These are phyloP conservation scores for Diorhabda sublineata DNA, from an alignment of 1,140 invertebrate species.

Conservation along the genomic window DNA sequence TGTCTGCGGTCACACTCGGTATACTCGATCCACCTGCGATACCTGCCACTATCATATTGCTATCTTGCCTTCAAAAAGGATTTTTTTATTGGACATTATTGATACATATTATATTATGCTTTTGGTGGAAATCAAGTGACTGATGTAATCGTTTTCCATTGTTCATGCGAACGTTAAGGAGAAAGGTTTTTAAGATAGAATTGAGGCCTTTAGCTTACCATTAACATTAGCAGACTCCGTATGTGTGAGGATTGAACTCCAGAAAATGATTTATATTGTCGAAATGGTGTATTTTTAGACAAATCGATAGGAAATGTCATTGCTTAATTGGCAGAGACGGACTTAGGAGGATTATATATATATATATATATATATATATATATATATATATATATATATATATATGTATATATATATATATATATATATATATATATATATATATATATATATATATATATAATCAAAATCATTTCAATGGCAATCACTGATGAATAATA, in stretches of 20 bases:
- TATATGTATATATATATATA: too few species aligned
- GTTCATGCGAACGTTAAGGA: neutral
- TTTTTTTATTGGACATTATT: neutral
- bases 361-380: too few species aligned
- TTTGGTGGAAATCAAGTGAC: neutral
- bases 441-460: too few species aligned
- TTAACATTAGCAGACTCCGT: neutral
- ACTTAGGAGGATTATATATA: neutral
- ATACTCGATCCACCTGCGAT: neutral
- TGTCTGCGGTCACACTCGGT: neutral
- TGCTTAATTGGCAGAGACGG: neutral
- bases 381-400: too few species aligned
- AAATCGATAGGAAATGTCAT: neutral
- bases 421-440: too few species aligned
- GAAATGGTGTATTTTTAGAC: neutral
- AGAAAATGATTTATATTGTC: neutral
- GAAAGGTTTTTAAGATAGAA: neutral
- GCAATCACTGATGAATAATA: too few species aligned
- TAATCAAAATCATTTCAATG: too few species aligned
- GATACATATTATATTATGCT: neutral
- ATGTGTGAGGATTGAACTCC: neutral
- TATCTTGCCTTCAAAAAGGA: slow-evolving; percentile 6
- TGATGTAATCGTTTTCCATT: neutral
- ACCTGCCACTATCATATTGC: neutral
- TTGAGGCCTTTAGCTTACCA: neutral